Evolutionary conservation across 2,888 invertebrate genomes (phyloP), one percentile per base, ranked within the genome.

Genomic region (Fabriciana adippe): DNA sequence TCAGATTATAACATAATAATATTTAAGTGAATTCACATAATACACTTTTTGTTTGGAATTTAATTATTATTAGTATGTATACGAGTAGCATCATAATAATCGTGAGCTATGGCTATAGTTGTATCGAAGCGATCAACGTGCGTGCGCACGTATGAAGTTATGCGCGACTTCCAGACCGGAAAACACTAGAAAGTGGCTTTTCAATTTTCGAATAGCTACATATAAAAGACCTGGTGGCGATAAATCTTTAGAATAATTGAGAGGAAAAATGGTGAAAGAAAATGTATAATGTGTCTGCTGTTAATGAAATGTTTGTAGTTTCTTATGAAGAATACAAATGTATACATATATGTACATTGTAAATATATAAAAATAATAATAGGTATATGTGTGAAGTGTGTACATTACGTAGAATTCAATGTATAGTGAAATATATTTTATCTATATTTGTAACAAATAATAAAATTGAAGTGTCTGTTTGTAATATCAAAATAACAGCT

Each of bases 121-220:
- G 64, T 53, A 16, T 45, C 62, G 55, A 67, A 64, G 48, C 18
- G 31, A 18, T 18, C 68, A 54, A 71, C 62, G 66, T 72, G 74
- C 74, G 68, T 72, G 60, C 67, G 55, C 64, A 57, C 55, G 26
- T 35, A 57, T 62, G 87, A 85, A 89, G 87, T 80, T 84, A 89
- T 88, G 89, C 88, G 84, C 79, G 81, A 77, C 88, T 88, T 90
- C 82, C 89, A 88, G 92, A 92, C 92, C 91, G 92, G 92, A 91
- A 92, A 92, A 90, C 88, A 80, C 85, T 92, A 91, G 92, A 92
- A 92, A 92, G 92, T 91, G 87, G 88, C 90, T 90, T 91, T 92
- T 91, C 89, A 90, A 89, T 90, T 89, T 85, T 83, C 89, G 84
- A 90, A 92, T 90, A 91, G 84, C 92, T 90, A 86, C 89, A 89